A percentile compares a stretch with the other conserved stretches of the same genome.
Evolutionary conservation across 92 coral and sea anemone genomes (phyloP).

Genomic region (Parazoanthus darwini): DNA sequence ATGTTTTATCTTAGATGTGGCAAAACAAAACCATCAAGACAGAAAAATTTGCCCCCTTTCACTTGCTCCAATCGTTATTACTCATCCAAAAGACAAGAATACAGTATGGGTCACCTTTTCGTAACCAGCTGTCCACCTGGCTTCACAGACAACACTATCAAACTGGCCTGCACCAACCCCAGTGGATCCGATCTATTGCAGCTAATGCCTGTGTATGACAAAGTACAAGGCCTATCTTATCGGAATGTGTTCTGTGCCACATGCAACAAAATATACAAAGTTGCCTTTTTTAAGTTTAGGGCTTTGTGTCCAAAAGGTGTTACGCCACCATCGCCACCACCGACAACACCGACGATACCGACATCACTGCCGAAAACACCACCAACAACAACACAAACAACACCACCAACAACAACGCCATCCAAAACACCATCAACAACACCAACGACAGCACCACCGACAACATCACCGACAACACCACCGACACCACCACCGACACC

Average conservation of each 20-base stretch:
- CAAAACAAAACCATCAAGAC: not conserved
- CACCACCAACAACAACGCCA: not conserved
- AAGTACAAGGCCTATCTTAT: conserved; percentile 20
- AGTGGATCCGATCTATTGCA: conserved; percentile 25
- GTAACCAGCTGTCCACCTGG: conserved; percentile 23
- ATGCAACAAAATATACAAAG: conserved; percentile 5
- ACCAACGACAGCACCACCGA: not conserved
- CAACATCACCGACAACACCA: too few species aligned
- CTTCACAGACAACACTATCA: not conserved
- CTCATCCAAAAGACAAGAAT: not conserved
- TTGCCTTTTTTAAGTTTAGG: not conserved
- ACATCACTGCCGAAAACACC: not conserved
- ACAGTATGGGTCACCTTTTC: conserved; percentile 20
- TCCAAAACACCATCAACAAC: not conserved
- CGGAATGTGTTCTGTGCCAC: conserved; percentile 28
- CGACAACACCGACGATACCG: too few species aligned
- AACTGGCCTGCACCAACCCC: conserved; percentile 26
- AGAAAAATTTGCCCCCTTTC: not conserved
- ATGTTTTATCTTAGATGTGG: conserved; percentile 19
- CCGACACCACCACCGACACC: not conserved
- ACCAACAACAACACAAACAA: not conserved
- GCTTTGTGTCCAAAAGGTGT: not conserved
- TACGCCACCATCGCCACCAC: not conserved
- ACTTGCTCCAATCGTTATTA: conserved; percentile 4
- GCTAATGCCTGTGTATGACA: conserved; percentile 30